Percentiles rank a stretch among this genome's conserved stretches.
These are phyloP conservation scores for Drosophila histrio DNA, from an alignment of 2,888 invertebrate genomes.

Conservation along the genomic window DNA sequence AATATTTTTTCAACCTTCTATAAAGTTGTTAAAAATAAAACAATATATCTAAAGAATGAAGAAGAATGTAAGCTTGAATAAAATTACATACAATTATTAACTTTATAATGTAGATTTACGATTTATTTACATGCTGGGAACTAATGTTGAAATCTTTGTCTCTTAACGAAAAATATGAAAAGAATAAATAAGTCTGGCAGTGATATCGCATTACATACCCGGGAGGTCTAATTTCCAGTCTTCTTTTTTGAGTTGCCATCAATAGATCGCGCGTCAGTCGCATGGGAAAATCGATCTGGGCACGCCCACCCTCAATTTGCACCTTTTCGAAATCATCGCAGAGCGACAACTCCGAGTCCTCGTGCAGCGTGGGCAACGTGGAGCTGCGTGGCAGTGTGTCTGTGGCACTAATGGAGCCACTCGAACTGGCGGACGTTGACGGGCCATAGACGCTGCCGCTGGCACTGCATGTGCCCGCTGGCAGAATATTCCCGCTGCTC, in stretches of 20 bases:
- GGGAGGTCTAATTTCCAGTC: constrained; percentile 87
- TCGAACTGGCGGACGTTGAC: constrained; percentile 84
- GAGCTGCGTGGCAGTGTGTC: constrained; percentile 85
- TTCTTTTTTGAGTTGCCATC: constrained; percentile 91
- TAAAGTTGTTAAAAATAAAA: no score
- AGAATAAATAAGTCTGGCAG: not conserved
- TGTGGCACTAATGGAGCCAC: constrained; percentile 84
- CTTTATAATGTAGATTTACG: not conserved
- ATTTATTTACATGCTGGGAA: not conserved
- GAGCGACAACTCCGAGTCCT: constrained; percentile 90
- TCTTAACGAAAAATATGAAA: not conserved
- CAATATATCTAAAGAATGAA: not conserved
- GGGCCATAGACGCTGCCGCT: constrained; percentile 84
- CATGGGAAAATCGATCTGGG: constrained; percentile 84
- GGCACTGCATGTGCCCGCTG: constrained; percentile 82
- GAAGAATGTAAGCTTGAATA: not conserved
- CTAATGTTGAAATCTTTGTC: not conserved
- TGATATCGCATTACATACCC: constrained; percentile 85
- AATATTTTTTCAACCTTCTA: no score
- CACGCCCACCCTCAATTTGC: constrained; percentile 78
- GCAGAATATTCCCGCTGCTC: constrained; percentile 50
- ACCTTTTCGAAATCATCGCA: constrained; percentile 83
- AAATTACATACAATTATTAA: not conserved
- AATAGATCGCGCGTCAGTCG: constrained; percentile 92
- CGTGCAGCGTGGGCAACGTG: constrained; percentile 92